phyloP scores from a whole-genome alignment of 2,113 vertebrate species.

The Anhinga anhinga region DNA sequence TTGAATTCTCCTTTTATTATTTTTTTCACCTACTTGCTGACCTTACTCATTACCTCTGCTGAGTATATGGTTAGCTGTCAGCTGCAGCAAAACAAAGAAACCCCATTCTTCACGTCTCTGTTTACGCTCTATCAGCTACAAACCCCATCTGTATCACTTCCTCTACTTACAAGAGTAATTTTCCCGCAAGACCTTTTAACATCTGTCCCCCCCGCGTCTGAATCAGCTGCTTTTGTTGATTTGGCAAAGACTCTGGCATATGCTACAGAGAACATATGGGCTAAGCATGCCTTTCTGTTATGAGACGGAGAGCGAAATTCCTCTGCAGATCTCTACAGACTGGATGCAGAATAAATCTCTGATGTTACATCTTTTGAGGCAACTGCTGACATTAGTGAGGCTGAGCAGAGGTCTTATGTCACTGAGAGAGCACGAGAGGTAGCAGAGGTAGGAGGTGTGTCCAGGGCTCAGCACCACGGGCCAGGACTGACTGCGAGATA shows the following conservation, averaged over 20 bases:
- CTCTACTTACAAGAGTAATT: background rate
- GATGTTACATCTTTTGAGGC: background rate
- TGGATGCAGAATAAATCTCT: background rate
- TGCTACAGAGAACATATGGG: constrained; percentile 25
- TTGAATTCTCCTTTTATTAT: background rate
- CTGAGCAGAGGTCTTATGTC: background rate
- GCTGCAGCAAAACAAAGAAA: background rate
- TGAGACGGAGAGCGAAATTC: background rate
- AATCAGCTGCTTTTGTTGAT: constrained; percentile 39
- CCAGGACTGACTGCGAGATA: background rate
- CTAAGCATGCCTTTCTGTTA: background rate
- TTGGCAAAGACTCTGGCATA: background rate
- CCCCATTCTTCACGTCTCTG: background rate
- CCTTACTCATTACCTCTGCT: background rate
- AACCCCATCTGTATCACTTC: background rate
- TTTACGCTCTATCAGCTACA: background rate
- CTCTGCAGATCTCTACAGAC: background rate
- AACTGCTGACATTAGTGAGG: background rate
- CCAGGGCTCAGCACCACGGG: background rate
- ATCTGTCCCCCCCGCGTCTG: background rate
- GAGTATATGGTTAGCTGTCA: background rate
- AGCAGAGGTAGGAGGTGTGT: background rate
- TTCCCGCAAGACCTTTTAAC: constrained; percentile 21
- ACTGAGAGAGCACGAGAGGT: background rate
- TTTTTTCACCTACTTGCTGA: background rate